Evolutionary conservation across 2,797 vertebrate genomes (phyloP).

Genomic region (Naso thynnoides): DNA sequence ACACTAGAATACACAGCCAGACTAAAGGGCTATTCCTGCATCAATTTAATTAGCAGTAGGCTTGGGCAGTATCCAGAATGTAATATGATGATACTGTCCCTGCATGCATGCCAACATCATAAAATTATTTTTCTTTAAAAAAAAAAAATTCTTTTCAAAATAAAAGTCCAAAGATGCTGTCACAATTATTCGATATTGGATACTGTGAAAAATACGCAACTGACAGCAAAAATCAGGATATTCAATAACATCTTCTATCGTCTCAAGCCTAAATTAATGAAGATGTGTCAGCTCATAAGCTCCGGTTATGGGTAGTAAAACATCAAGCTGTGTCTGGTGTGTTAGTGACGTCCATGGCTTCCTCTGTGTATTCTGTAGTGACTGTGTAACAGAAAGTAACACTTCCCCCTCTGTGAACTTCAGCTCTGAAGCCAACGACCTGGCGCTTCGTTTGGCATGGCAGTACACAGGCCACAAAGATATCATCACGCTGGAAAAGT

Average conservation of each 20-base stretch:
- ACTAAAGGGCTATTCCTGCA: background rate
- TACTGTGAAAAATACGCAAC: too few relatives aligned
- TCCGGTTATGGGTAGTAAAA: slow-evolving; percentile 15
- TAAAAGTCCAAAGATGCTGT: too few relatives aligned
- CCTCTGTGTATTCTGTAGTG: slow-evolving; percentile 80
- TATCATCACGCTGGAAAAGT: slow-evolving; percentile 97
- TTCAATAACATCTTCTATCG: too few relatives aligned
- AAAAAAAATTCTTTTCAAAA: too few relatives aligned
- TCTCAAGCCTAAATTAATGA: too few relatives aligned
- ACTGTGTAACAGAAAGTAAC: slow-evolving; percentile 76
- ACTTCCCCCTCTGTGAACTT: slow-evolving; percentile 69
- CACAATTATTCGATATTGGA: too few relatives aligned
- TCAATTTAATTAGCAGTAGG: background rate
- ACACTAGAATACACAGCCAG: too few relatives aligned
- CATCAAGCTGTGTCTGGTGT: slow-evolving; percentile 17
- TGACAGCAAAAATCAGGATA: too few relatives aligned
- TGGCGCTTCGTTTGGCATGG: slow-evolving; percentile 93
- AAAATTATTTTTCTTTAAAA: too few relatives aligned
- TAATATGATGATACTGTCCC: too few relatives aligned
- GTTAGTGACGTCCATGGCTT: slow-evolving; percentile 19
- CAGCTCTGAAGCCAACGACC: slow-evolving; percentile 98
- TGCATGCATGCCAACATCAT: too few relatives aligned
- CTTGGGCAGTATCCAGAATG: too few relatives aligned
- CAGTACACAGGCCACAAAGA: slow-evolving; percentile 92
- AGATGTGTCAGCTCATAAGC: background rate